These are phyloP conservation scores for Hesperia comma DNA, from an alignment of 2,888 invertebrate genomes.

Conservation along the genomic window DNA sequence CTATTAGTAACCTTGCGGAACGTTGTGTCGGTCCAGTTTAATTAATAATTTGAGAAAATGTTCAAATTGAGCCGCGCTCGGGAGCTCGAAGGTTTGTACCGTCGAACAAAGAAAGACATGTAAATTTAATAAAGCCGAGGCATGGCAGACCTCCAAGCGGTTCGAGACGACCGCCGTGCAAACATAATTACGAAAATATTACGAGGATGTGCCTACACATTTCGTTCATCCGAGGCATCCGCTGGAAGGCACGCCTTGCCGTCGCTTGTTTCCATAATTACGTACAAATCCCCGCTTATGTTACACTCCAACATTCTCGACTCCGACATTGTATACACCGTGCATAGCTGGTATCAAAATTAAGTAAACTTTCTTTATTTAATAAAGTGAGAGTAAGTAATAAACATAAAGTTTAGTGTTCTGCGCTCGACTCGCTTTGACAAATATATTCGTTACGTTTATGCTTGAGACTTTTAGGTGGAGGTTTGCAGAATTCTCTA, in stretches of 20 bases:
- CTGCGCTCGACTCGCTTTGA: too few relatives aligned
- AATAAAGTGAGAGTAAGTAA: not conserved
- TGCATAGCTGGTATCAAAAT: not conserved
- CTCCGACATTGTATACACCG: constrained; percentile 5
- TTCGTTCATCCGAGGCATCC: constrained; percentile 48
- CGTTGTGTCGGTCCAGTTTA: constrained; percentile 45
- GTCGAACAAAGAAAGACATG: constrained; percentile 44
- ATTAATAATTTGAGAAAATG: constrained; percentile 39
- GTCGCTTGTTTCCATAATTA: constrained; percentile 36
- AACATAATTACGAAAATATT: constrained; percentile 57
- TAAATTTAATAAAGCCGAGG: constrained; percentile 51
- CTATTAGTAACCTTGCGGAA: constrained; percentile 53
- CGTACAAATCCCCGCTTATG: constrained; percentile 29
- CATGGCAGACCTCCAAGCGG: constrained; percentile 44
- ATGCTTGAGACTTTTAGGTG: too few relatives aligned
- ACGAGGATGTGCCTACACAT: constrained; percentile 43
- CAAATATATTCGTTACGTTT: too few relatives aligned
- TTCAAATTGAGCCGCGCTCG: constrained; percentile 39
- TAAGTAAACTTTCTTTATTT: not conserved
- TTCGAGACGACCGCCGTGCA: constrained; percentile 44
- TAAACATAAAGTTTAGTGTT: not conserved
- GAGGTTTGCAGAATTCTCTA: too few relatives aligned
- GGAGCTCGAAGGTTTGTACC: constrained; percentile 42
- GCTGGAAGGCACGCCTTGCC: constrained; percentile 49
- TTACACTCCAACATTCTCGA: constrained; percentile 16